These are phyloP conservation scores for Marmota monax DNA, from an alignment of 2,113 vertebrate species.

Conservation along the genomic window DNA sequence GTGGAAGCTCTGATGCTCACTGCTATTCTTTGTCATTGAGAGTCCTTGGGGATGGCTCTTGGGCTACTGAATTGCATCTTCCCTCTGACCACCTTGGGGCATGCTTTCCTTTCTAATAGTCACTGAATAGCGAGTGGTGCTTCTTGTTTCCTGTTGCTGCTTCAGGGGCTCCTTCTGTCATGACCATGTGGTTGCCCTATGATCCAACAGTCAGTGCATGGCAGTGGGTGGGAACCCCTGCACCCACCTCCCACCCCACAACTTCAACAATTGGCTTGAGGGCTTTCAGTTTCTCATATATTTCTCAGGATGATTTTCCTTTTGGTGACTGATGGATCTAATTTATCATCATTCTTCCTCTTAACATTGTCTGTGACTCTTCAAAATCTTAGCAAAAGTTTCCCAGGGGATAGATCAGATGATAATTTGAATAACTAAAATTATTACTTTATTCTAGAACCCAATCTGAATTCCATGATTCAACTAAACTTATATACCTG, in stretches of 20 bases:
- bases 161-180: neutral
- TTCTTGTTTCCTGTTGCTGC: neutral
- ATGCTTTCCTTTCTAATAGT: neutral
- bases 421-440: neutral
- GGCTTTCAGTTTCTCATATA: neutral
- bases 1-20: neutral
- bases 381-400: neutral
- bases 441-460: neutral
- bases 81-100: neutral
- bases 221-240: neutral
- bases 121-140: neutral
- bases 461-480: neutral
- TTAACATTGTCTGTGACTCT: neutral
- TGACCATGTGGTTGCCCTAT: neutral
- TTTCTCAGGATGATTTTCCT: neutral
- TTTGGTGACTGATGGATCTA: neutral
- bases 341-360: neutral
- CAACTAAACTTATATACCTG: neutral
- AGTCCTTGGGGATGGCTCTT: neutral
- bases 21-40: neutral
- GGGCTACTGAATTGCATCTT: neutral
- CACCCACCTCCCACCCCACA: too few relatives aligned
- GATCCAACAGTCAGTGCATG: too few relatives aligned
- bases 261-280: neutral
- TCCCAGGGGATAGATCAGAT: neutral